phyloP scores from a whole-genome alignment of 2,113 vertebrate genomes.

The Perccottus glenii region DNA sequence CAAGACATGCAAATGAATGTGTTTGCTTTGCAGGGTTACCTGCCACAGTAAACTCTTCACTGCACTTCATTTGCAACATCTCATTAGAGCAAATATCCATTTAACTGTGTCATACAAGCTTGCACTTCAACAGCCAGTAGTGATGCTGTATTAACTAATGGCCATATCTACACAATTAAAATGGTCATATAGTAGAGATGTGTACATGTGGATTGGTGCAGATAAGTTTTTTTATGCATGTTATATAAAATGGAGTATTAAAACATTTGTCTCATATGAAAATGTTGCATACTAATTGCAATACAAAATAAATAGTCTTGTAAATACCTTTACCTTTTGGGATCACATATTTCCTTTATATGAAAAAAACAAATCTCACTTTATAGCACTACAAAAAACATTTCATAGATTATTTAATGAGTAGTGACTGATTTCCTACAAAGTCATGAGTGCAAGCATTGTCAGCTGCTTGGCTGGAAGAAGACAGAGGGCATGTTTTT shows the following conservation, averaged over 20 bases:
- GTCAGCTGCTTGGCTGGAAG: background rate
- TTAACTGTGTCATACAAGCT: slow-evolving; percentile 12
- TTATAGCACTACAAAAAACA: too few relatives aligned
- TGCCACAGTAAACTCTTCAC: background rate
- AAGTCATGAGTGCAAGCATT: too few relatives aligned
- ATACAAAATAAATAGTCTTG: too few relatives aligned
- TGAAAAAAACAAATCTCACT: too few relatives aligned
- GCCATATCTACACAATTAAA: slow-evolving; percentile 2
- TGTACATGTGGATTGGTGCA: slow-evolving; percentile 7
- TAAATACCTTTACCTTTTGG: too few relatives aligned
- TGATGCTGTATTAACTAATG: slow-evolving; percentile 1
- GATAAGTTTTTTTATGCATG: too few relatives aligned
- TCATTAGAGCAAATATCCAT: slow-evolving; percentile 3
- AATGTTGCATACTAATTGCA: too few relatives aligned
- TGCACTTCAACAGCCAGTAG: slow-evolving; percentile 1
- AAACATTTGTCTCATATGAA: too few relatives aligned
- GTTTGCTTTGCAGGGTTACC: slow-evolving; percentile 12
- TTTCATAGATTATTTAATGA: too few relatives aligned
- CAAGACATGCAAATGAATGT: background rate
- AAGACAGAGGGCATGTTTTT: background rate
- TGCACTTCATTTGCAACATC: slow-evolving; percentile 9
- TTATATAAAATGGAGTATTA: too few relatives aligned
- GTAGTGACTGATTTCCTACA: too few relatives aligned
- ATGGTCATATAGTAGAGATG: background rate
- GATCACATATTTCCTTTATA: too few relatives aligned